Percentiles rank a stretch among this genome's conserved stretches.
These are phyloP conservation scores for Neuroterus valhalla DNA, from an alignment of 1,140 invertebrate species.

Conservation along the genomic window DNA sequence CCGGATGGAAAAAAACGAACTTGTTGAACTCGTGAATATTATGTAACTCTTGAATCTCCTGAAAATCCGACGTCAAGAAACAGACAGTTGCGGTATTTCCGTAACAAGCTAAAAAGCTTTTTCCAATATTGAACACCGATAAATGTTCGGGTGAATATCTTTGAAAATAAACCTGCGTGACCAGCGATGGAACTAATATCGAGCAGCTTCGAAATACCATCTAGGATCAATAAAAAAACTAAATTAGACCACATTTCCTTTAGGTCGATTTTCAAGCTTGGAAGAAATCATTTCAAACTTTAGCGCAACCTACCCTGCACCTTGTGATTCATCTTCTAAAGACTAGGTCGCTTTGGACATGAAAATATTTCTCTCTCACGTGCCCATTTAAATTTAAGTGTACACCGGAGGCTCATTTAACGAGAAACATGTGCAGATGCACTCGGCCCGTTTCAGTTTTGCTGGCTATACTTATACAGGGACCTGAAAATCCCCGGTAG, in stretches of 20 bases:
- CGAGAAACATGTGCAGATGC: slow-evolving; percentile 14
- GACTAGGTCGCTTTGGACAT: slow-evolving; percentile 14
- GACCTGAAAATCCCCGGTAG: slow-evolving; percentile 8
- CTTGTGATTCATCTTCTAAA: slow-evolving; percentile 22
- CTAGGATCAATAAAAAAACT: no score
- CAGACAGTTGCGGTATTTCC: no score
- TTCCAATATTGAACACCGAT: no score
- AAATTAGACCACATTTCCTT: not conserved
- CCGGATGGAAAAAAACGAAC: no score
- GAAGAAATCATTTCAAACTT: not conserved
- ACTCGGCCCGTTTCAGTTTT: slow-evolving; percentile 22
- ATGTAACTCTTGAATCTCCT: no score
- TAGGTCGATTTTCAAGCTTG: not conserved
- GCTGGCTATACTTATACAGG: slow-evolving; percentile 11
- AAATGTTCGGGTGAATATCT: no score
- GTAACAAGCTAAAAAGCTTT: no score
- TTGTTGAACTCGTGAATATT: no score
- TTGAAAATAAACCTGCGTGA: no score
- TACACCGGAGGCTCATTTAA: slow-evolving; percentile 25
- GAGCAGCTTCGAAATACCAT: no score
- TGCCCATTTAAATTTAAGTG: slow-evolving; percentile 23
- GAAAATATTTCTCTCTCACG: slow-evolving; percentile 23
- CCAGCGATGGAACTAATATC: no score
- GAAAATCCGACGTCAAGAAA: no score
- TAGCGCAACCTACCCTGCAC: slow-evolving; percentile 4